phyloP scores from a whole-genome alignment of 1,140 invertebrate species.

The Drosophila micromelanica region DNA sequence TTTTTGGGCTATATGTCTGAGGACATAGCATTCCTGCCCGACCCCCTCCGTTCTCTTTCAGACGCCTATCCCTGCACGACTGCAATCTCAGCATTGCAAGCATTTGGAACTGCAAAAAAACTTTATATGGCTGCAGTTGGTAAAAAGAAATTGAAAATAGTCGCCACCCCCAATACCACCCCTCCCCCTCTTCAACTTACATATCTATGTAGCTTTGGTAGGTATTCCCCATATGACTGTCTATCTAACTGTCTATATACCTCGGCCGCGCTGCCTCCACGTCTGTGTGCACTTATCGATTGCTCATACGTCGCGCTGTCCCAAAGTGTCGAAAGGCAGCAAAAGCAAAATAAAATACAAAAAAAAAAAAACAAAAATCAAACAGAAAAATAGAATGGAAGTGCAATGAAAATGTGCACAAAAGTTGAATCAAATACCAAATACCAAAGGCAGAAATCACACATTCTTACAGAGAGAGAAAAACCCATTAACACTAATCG shows the following conservation, averaged over 20 bases:
- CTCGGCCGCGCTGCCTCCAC: constrained; percentile 24
- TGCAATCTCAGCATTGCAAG: constrained; percentile 75
- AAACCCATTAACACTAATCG: constrained; percentile 82
- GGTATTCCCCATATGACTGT: constrained; percentile 75
- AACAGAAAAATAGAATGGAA: constrained; percentile 46
- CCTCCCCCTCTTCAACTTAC: not conserved
- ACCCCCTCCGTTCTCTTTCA: not conserved
- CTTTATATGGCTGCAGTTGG: constrained; percentile 69
- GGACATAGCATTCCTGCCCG: constrained; percentile 4
- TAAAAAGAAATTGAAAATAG: constrained; percentile 79
- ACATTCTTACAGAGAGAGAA: constrained; percentile 61
- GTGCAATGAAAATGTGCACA: constrained; percentile 56
- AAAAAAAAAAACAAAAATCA: constrained; percentile 29
- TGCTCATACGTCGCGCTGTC: constrained; percentile 65
- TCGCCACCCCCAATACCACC: constrained; percentile 15
- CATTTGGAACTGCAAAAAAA: constrained; percentile 51
- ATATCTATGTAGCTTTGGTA: constrained; percentile 41
- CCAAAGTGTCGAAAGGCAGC: constrained; percentile 60
- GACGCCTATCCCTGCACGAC: constrained; percentile 28
- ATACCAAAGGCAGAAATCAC: constrained; percentile 73
- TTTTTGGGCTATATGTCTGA: constrained; percentile 56
- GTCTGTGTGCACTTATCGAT: constrained; percentile 75
- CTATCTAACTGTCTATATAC: constrained; percentile 68
- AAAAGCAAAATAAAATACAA: constrained; percentile 20
- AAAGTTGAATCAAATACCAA: constrained; percentile 74